A percentile compares a stretch with the other conserved stretches of the same genome.
Conservation (phyloP, 2,113 vertebrate genomes). For the Caranx melampygus region DNA sequence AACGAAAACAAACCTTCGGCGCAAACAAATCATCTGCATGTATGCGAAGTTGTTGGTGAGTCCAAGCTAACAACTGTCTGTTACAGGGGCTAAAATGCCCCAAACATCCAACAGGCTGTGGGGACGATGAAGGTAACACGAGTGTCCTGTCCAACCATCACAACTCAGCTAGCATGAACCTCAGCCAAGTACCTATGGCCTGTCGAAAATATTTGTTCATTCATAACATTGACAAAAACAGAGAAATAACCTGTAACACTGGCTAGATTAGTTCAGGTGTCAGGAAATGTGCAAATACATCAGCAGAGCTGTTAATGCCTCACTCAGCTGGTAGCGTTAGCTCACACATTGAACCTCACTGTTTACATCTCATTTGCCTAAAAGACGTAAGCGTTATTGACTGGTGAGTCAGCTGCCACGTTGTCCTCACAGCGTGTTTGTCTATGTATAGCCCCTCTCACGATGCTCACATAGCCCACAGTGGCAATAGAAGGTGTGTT, state of each 20-base stretch:
- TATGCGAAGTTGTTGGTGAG: constrained; percentile 58
- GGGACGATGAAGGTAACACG: background rate
- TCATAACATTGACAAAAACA: background rate
- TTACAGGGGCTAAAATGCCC: background rate
- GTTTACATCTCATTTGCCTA: background rate
- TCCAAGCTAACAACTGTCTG: constrained; percentile 1
- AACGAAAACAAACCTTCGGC: constrained; percentile 6
- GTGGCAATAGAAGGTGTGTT: too few species aligned
- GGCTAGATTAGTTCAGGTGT: background rate
- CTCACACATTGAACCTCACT: background rate
- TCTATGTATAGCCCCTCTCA: background rate
- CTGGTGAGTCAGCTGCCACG: background rate
- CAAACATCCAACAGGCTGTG: background rate
- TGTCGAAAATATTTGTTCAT: constrained; percentile 2
- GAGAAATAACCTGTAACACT: background rate
- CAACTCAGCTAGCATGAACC: constrained; percentile 50
- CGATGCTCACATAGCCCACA: background rate
- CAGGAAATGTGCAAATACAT: background rate
- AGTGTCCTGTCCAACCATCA: background rate
- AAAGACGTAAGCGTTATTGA: background rate
- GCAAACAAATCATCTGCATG: background rate
- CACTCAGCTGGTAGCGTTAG: background rate
- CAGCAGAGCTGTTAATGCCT: background rate
- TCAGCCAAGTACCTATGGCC: background rate
- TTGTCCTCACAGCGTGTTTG: background rate